Evolutionary conservation across 2,113 vertebrate genomes (phyloP).

Genomic region (Saguinus imperator): DNA sequence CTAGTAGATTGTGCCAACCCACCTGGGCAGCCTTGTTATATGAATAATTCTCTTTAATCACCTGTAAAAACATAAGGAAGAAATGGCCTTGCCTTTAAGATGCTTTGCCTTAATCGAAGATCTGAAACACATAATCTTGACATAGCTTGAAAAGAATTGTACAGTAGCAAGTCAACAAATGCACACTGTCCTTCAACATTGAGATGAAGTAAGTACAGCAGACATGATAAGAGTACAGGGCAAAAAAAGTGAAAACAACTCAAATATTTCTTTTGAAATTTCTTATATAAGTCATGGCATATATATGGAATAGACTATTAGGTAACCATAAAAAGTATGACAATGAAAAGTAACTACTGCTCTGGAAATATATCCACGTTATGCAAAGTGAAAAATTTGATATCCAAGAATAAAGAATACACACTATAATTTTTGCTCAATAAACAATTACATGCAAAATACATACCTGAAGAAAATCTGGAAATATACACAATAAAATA

Average conservation of each 20-base stretch:
- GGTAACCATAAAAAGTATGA: neutral
- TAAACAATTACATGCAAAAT: neutral
- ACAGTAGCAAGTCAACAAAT: neutral
- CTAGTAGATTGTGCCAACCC: neutral
- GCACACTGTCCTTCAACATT: neutral
- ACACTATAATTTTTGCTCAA: neutral
- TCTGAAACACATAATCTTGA: neutral
- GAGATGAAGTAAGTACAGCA: neutral
- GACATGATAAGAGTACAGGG: neutral
- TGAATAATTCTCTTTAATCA: neutral
- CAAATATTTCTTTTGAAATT: neutral
- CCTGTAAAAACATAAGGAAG: neutral
- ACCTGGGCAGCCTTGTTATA: neutral
- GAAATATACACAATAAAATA: neutral
- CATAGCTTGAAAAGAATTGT: neutral
- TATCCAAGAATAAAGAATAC: neutral
- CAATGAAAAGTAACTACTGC: neutral
- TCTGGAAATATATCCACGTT: neutral
- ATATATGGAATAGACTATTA: neutral
- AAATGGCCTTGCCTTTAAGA: neutral
- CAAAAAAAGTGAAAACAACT: conserved; percentile 28
- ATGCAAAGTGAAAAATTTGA: conserved; percentile 12
- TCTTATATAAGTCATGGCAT: neutral
- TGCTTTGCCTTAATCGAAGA: neutral
- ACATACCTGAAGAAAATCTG: neutral